Conservation (phyloP, 2,888 invertebrate genomes). For the Drepanosiphum platanoidis region DNA sequence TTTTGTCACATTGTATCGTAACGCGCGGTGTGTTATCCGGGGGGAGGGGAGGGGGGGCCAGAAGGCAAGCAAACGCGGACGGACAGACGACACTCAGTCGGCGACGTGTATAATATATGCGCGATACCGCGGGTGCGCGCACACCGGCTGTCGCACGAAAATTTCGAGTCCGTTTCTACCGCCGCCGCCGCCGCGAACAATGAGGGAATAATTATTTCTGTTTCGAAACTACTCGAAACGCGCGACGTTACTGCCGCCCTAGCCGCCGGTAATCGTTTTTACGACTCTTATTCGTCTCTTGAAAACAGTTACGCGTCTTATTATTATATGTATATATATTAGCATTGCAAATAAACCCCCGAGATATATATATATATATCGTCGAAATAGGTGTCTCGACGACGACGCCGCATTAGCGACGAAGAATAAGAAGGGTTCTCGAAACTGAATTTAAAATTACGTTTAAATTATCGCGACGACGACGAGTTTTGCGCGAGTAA, state of each 20-base stretch:
- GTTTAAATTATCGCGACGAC: neutral
- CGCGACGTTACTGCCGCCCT: neutral
- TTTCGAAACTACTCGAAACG: neutral
- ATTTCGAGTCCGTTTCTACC: neutral
- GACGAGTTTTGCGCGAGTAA: neutral
- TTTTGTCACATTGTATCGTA: neutral
- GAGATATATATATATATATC: neutral
- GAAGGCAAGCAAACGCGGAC: neutral
- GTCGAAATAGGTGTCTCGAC: neutral
- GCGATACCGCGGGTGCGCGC: too few relatives aligned
- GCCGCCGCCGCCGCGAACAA: neutral
- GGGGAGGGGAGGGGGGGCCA: neutral
- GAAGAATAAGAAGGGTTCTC: neutral
- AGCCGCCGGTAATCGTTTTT: neutral
- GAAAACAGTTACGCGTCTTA: neutral
- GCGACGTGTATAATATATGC: too few relatives aligned
- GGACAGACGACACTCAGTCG: neutral
- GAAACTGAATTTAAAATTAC: neutral
- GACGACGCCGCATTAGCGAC: neutral
- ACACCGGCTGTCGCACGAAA: neutral
- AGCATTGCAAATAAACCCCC: constrained; percentile 21
- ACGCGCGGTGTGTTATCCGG: neutral
- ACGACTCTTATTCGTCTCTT: neutral
- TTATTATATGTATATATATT: neutral
- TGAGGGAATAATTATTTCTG: neutral